Evolutionary conservation across 1,140 invertebrate genomes (phyloP).

Genomic region (Ditylenchus dipsaci): DNA sequence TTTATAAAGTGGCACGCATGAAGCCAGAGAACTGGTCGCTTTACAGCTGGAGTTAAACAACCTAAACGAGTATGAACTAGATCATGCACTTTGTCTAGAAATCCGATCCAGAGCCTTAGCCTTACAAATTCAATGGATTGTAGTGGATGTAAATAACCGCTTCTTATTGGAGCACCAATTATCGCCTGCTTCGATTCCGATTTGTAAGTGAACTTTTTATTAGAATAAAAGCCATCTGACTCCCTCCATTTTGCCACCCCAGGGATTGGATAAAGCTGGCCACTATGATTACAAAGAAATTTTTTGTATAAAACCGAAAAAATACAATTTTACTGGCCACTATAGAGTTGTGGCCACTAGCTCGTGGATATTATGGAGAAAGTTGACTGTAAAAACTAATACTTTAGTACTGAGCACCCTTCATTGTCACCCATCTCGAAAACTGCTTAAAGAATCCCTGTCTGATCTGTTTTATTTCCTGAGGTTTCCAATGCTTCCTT

Average conservation of each 20-base stretch:
- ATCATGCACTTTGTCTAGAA: slow-evolving; percentile 28
- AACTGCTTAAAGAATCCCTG: slow-evolving; percentile 25
- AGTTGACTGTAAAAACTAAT: background rate
- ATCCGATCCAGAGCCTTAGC: slow-evolving; percentile 31
- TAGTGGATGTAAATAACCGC: slow-evolving; percentile 28
- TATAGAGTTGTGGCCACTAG: no score
- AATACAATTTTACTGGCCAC: no score
- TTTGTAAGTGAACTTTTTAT: slow-evolving; percentile 15
- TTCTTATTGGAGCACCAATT: slow-evolving; percentile 37
- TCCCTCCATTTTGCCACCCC: no score
- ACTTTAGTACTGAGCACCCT: slow-evolving; percentile 16
- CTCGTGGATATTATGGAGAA: no score
- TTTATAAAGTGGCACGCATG: slow-evolving; percentile 34
- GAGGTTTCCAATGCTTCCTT: slow-evolving; percentile 37
- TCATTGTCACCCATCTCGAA: background rate
- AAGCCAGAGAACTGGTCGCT: slow-evolving; percentile 25
- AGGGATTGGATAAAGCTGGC: no score
- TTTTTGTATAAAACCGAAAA: no score
- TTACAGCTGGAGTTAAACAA: slow-evolving; percentile 27
- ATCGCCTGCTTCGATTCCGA: slow-evolving; percentile 11
- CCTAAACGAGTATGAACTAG: slow-evolving; percentile 26
- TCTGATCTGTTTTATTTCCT: slow-evolving; percentile 44
- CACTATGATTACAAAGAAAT: no score
- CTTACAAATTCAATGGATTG: slow-evolving; percentile 41
- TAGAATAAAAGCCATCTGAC: background rate